Conservation (phyloP, 37 sponge, comb jelly and placozoan species). For the Chondrosia reniformis region DNA sequence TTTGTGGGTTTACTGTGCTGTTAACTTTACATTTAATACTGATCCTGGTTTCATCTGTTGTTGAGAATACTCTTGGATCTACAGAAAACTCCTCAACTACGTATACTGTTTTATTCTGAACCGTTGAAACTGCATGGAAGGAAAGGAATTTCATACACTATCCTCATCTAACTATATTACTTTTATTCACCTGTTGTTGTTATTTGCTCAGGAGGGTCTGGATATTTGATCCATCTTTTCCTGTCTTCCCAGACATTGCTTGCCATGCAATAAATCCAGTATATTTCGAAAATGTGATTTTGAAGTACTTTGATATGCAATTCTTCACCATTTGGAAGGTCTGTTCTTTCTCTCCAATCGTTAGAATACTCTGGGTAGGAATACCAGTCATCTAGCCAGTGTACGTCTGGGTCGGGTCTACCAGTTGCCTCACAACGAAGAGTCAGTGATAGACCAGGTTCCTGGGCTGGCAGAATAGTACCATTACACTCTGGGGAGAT, state of each 20-base stretch:
- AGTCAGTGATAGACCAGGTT: not conserved
- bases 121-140: too few relatives aligned
- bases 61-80: too few relatives aligned
- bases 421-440: not conserved
- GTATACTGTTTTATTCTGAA: too few relatives aligned
- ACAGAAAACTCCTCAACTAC: too few relatives aligned
- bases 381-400: slow-evolving; percentile 21
- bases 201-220: not conserved
- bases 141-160: too few relatives aligned
- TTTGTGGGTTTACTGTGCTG: too few relatives aligned
- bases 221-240: slow-evolving; percentile 6
- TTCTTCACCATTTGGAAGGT: not conserved
- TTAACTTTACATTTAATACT: too few relatives aligned
- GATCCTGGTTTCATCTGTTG: too few relatives aligned
- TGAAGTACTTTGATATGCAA: not conserved
- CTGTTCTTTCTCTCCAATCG: not conserved
- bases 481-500: not conserved
- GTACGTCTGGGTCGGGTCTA: not conserved
- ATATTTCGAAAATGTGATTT: not conserved
- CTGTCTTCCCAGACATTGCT: not conserved
- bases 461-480: not conserved
- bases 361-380: not conserved
- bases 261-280: not conserved
- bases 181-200: too few relatives aligned
- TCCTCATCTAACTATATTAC: too few relatives aligned